Evolutionary conservation across 2,797 vertebrate genomes (phyloP).

Genomic region (Euthynnus affinis): DNA sequence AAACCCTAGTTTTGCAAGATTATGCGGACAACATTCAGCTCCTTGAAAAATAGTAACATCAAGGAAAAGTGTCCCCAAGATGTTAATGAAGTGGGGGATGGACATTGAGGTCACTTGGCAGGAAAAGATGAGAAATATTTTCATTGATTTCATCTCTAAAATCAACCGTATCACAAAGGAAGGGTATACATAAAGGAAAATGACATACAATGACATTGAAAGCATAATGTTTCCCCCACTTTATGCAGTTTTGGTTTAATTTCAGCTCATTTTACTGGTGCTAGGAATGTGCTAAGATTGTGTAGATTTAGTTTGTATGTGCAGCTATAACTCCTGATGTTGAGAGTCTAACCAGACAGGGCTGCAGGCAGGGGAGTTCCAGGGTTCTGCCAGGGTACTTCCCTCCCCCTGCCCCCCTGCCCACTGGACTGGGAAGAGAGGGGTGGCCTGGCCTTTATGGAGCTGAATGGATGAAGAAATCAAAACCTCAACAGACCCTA

Average conservation of each 20-base stretch:
- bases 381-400: constrained; percentile 34
- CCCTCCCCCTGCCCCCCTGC: constrained; percentile 24
- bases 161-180: neutral
- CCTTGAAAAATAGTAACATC: neutral
- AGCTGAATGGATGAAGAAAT: constrained; percentile 76
- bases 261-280: neutral
- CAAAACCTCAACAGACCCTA: constrained; percentile 78
- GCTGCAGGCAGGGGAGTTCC: constrained; percentile 50
- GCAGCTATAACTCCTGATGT: constrained; percentile 8
- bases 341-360: constrained; percentile 43
- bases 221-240: neutral
- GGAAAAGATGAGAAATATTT: neutral
- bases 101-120: neutral
- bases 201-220: neutral
- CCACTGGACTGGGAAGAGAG: constrained; percentile 39
- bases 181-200: neutral
- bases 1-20: neutral
- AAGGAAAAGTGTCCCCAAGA: too few relatives aligned
- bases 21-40: neutral
- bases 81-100: too few relatives aligned
- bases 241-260: constrained; percentile 8
- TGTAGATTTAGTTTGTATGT: neutral
- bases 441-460: constrained; percentile 59
- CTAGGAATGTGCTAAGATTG: neutral
- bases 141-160: neutral